phyloP scores from a whole-genome alignment of 1,140 invertebrate genomes.

The Adoxophyes honmai region DNA sequence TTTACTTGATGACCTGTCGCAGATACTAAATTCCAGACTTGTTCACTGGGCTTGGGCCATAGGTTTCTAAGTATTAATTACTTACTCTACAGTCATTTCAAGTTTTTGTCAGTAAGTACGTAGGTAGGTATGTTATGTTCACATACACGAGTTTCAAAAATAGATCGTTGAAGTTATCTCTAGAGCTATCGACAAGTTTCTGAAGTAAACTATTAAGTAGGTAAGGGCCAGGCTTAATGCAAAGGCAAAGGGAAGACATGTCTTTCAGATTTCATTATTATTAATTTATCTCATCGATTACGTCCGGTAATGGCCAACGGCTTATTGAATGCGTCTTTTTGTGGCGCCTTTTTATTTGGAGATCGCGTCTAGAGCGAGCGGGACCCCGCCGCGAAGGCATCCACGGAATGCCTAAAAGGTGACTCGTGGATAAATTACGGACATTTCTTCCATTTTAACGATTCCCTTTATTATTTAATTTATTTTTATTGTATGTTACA shows the following conservation, averaged over 20 bases:
- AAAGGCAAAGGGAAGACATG: neutral
- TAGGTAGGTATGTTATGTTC: no score
- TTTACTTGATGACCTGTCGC: no score
- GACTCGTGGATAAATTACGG: constrained; percentile 73
- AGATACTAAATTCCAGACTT: no score
- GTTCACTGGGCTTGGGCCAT: no score
- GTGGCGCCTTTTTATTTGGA: constrained; percentile 69
- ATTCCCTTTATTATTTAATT: constrained; percentile 75
- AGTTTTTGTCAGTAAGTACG: no score
- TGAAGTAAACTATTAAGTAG: no score
- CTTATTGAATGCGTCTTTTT: constrained; percentile 73
- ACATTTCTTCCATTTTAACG: constrained; percentile 73
- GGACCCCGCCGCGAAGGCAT: constrained; percentile 53
- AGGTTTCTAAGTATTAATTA: no score
- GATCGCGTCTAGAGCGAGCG: constrained; percentile 63
- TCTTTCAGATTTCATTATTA: constrained; percentile 52
- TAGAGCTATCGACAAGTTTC: no score
- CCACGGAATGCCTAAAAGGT: constrained; percentile 71
- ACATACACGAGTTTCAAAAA: no score
- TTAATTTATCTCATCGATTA: constrained; percentile 60
- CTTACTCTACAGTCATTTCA: no score
- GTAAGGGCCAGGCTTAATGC: no score
- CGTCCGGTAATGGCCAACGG: constrained; percentile 53
- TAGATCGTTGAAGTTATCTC: no score
- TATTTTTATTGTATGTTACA: constrained; percentile 74